Evolutionary conservation across 1,140 invertebrate genomes (phyloP), one percentile per base, ranked within the genome.

Genomic region (Papilio polyxenes): DNA sequence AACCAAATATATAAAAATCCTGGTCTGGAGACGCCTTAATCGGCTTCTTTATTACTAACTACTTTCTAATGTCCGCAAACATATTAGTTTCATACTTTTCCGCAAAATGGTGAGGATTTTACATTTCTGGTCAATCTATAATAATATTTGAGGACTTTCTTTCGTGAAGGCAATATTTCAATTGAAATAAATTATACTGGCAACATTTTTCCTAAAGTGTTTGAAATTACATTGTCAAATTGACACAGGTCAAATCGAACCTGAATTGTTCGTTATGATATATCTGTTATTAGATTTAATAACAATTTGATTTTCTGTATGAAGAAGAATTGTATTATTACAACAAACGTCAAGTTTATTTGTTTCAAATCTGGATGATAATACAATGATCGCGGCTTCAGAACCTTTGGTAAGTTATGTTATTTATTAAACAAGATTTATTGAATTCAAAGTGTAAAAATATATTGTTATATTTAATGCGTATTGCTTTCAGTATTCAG

Each of bases 361-460:
- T 87, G 84, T 85, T 92, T 89, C 92, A 96, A 97, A 97, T 97
- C 96, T 97, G 97, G 97, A 97, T 97, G 96, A 96, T 91, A 95
- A 95, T 95, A 95, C 95, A 91, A 97, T 97, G 97, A 97, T 97
- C 92, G 96, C 97, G 94, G 97, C 97, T 92, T 96, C 96, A 93
- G 96, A 97, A 95, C 97, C 97, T 93, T 96, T 98, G 97, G 97
- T 97, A 95, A 87, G 31, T 72, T 78, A 37, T 72, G 11, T 15
- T 72, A 6, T 31, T 31, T 31, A 31, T 31, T 31, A 31, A 31
- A 31, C 23, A 31, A 31, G 23, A 31, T 65, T 65, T 69, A 10
- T 23, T 62, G 48, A 10, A 31, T 69, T 23, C 20, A 15, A 69
- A 3, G n/a, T 59, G 51, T 56, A 53, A 51, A 72, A 11, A 10